Evolutionary conservation across 2,888 invertebrate genomes (phyloP).

Genomic region (Drosophila mettleri): DNA sequence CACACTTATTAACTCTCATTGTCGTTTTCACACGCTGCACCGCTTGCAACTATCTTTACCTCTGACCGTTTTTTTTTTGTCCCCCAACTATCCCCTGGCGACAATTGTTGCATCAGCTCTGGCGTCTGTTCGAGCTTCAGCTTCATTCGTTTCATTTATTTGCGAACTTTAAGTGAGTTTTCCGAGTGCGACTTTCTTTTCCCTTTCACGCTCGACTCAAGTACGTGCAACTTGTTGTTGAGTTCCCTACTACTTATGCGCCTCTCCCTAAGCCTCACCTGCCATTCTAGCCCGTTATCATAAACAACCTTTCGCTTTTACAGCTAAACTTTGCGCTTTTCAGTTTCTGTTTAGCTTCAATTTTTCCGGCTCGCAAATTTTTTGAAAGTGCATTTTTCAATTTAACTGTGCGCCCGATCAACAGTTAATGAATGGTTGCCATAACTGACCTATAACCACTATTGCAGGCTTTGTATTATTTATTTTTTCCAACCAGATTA

Average conservation of each 20-base stretch:
- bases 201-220: constrained; percentile 59
- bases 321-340: constrained; percentile 31
- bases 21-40: constrained; percentile 66
- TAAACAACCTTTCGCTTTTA: constrained; percentile 75
- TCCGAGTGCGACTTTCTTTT: constrained; percentile 56
- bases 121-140: constrained; percentile 50
- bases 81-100: constrained; percentile 20
- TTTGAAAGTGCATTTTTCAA: constrained; percentile 63
- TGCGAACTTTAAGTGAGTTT: constrained; percentile 65
- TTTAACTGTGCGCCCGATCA: constrained; percentile 37
- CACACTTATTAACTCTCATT: constrained; percentile 30
- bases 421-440: constrained; percentile 52
- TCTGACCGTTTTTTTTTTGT: constrained; percentile 1
- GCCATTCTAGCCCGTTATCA: constrained; percentile 42
- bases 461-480: not conserved
- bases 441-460: constrained; percentile 6
- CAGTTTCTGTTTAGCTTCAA: constrained; percentile 4
- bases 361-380: constrained; percentile 5
- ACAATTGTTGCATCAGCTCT: constrained; percentile 74
- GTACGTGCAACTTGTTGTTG: constrained; percentile 74
- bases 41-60: constrained; percentile 51
- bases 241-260: constrained; percentile 1
- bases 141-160: constrained; percentile 76
- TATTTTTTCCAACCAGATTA: not conserved
- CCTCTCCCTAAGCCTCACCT: constrained; percentile 3